Base-by-base conservation (phyloP, 2,113 vertebrate genomes). In the Micromys minutus region DNA sequence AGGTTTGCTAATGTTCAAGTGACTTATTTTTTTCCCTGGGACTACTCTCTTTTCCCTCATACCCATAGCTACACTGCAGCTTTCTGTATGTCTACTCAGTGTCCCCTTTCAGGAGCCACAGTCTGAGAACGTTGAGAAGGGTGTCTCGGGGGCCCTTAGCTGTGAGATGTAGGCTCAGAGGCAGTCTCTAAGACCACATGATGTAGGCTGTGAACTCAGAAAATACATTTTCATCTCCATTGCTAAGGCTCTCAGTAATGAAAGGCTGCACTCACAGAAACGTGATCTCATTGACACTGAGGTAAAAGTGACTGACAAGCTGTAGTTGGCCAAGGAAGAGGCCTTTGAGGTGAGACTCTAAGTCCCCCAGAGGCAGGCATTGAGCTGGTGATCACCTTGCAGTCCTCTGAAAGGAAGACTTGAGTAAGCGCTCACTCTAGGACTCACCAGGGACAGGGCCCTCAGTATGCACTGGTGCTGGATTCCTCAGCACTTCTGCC, bases 171-270 rank as follows among this genome's bases (percentile, higher is more conserved):
- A 29, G 5, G 5, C 3, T 34, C 61, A 57, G 21, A 61, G 45
- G 12, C 17, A 94, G 52, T 50, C 71, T 83, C 12, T 83, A 67
- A 13, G 9, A 89, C 69, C 29, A 47, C 61, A 45, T 88, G 65
- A 24, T 5, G 74, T 22, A 7, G 0, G 3, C 75, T 50, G 22
- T n/a, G 88, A 90, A 17, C 12, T 42, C 80, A 90, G 77, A 57
- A n/a, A 87, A 86, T 29, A 42, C 22, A 36, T n/a, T 69, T 63
- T 31, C 87, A 59, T 94, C 26, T 59, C 31, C 90, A 52, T 93
- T 31, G 84, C 52, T 21, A 34, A 63, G 55, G 47, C 16, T 88
- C 42, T 91, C 61, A 39, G 45, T 39, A 31, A 67, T 8, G 24
- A 65, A 83, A 77, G 74, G 47, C 36, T 72, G 13, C 16, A 9